phyloP scores from a whole-genome alignment of 1,140 invertebrate species.

The Zaprionus capensis region DNA sequence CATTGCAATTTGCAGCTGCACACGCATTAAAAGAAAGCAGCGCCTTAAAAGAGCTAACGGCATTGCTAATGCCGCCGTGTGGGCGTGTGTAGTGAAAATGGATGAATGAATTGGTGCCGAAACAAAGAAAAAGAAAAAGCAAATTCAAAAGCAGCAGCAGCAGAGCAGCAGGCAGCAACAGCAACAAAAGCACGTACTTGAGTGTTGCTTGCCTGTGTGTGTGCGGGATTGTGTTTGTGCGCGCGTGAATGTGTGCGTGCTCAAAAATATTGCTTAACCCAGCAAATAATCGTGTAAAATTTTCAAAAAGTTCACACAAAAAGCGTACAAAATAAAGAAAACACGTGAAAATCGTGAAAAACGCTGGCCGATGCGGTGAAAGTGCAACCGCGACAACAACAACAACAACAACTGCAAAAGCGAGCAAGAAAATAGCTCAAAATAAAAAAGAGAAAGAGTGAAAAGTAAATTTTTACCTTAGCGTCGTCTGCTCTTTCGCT shows the following conservation, averaged over 20 bases:
- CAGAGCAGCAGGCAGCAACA: slow-evolving; percentile 34
- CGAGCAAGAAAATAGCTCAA: slow-evolving; percentile 38
- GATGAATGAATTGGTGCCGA: slow-evolving; percentile 44
- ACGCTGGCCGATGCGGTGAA: slow-evolving; percentile 53
- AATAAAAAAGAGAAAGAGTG: slow-evolving; percentile 52
- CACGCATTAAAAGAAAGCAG: slow-evolving; percentile 41
- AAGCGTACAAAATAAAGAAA: slow-evolving; percentile 43
- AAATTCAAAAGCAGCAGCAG: slow-evolving; percentile 28
- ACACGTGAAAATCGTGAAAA: slow-evolving; percentile 67
- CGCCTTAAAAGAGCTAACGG: slow-evolving; percentile 19
- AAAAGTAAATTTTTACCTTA: slow-evolving; percentile 37
- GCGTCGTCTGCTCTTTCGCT: slow-evolving; percentile 30
- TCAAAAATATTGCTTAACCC: slow-evolving; percentile 70
- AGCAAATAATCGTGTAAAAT: slow-evolving; percentile 56
- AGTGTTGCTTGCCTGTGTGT: slow-evolving; percentile 34
- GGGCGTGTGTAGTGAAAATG: slow-evolving; percentile 30
- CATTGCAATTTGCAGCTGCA: slow-evolving; percentile 36
- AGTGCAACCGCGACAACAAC: slow-evolving; percentile 52
- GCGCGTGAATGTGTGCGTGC: slow-evolving; percentile 32
- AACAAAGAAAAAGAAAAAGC: slow-evolving; percentile 29
- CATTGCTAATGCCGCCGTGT: slow-evolving; percentile 19
- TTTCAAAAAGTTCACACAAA: slow-evolving; percentile 36
- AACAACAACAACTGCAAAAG: slow-evolving; percentile 47
- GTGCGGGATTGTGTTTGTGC: slow-evolving; percentile 27
- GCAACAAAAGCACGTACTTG: slow-evolving; percentile 50